Base-by-base conservation (phyloP, 2,113 vertebrate species). In the Paedocypris sp. region DNA sequence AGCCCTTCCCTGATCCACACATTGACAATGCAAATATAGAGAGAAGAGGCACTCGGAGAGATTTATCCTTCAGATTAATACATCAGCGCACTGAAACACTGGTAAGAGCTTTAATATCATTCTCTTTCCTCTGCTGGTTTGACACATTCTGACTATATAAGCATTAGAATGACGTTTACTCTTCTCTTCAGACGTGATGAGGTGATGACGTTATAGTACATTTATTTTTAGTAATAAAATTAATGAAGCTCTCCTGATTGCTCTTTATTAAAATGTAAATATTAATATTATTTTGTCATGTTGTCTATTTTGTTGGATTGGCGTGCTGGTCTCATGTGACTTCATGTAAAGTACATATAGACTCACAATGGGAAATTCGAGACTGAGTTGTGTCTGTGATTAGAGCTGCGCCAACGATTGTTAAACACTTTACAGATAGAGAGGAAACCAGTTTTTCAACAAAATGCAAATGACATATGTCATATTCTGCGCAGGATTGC, bases 391-490 rank as follows among this genome's bases (percentile, higher is more conserved):
- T 59, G 28, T 26, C 11, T 31, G 57, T 52, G n/a, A 46, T 46
- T 33, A 39, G 32, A 26, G 38, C 26, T 20, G n/a, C 28, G 42
- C 35, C 2, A 33, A 9, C 48, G 41, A 33, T 63, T 66, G 42
- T 66, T 46, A 25, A n/a, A 33, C 5, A 3, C 41, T 58, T 19
- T 56, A 51, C 62, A 49, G 74, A 43, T 56, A 69, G 19, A 67
- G 23, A 20, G 19, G 9, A 39, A 81, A 82, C 83, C 73, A 48
- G 82, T 81, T 58, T 74, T 69, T 73, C 81, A 58, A 52, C 20
- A 10, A 3, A 22, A 25, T 13, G 23, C 23, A 32, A 35, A 36
- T 42, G 41, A 16, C 13, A 9, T 43, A 25, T 16, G 23, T 13
- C 13, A 35, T 35, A 23, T 4, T 5, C 9, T 32, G 35, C 22